phyloP scores from a whole-genome alignment of 1,140 invertebrate species.

The Argopecten irradians region DNA sequence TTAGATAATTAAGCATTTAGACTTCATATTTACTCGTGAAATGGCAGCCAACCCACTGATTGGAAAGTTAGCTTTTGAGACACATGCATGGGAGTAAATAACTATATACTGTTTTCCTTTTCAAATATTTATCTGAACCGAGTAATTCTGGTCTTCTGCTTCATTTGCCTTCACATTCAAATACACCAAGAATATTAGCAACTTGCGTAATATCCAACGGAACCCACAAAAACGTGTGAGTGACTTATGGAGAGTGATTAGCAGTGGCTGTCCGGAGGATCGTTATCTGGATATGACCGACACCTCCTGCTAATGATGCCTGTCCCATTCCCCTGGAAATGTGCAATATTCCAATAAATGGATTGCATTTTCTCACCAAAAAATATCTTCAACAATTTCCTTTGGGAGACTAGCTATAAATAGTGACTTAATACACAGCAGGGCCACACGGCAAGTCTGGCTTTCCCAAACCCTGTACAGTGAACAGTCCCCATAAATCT shows the following conservation, averaged over 20 bases:
- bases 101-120: too few species aligned
- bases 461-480: background rate
- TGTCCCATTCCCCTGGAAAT: background rate
- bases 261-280: background rate
- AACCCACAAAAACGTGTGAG: background rate
- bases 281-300: background rate
- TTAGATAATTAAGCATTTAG: too few species aligned
- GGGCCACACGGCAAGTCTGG: background rate
- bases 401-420: background rate
- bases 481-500: background rate
- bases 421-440: background rate
- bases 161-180: background rate
- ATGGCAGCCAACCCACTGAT: too few species aligned
- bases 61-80: too few species aligned
- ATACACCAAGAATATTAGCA: background rate
- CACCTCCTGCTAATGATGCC: background rate
- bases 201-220: background rate
- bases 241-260: too few species aligned
- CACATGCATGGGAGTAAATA: too few species aligned
- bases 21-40: too few species aligned
- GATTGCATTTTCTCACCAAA: constrained; percentile 21
- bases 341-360: constrained; percentile 12
- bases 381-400: background rate
- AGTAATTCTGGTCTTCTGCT: background rate
- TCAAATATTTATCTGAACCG: too few species aligned